Conservation (phyloP, 2,113 vertebrate genomes). For the Pterophyllum scalare region DNA sequence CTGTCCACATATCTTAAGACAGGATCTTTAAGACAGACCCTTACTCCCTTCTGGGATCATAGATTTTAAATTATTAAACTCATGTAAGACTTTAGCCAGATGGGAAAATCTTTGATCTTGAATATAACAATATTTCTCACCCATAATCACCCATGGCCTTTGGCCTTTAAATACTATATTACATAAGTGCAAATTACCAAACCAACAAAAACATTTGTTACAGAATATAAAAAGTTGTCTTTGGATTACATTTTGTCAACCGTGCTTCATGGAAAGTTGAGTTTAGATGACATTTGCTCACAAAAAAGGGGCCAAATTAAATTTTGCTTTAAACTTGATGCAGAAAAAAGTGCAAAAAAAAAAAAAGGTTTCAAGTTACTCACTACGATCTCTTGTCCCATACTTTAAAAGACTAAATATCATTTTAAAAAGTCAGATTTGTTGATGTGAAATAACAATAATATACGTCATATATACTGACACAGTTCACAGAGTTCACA, state of each 20-base stretch:
- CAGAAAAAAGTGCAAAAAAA: background rate
- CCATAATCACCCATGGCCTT: background rate
- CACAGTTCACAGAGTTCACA: conserved; percentile 1
- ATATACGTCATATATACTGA: background rate
- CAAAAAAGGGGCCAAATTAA: background rate
- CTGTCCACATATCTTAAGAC: background rate
- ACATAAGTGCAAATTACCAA: background rate
- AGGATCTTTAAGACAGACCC: background rate
- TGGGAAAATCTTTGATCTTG: conserved; percentile 15
- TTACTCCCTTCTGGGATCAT: background rate
- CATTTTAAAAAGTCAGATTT: background rate
- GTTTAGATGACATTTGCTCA: background rate
- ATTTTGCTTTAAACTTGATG: background rate
- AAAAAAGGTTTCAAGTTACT: too few relatives aligned
- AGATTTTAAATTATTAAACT: background rate
- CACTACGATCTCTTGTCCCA: background rate
- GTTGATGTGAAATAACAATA: too few relatives aligned
- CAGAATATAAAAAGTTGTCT: background rate
- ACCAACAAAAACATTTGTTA: background rate
- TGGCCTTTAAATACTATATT: background rate
- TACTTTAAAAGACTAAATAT: background rate
- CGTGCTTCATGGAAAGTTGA: background rate
- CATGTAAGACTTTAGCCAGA: background rate
- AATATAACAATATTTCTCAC: conserved; percentile 7
- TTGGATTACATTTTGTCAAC: background rate